phyloP scores from a whole-genome alignment of 2,113 vertebrate genomes.

The Anguilla rostrata region DNA sequence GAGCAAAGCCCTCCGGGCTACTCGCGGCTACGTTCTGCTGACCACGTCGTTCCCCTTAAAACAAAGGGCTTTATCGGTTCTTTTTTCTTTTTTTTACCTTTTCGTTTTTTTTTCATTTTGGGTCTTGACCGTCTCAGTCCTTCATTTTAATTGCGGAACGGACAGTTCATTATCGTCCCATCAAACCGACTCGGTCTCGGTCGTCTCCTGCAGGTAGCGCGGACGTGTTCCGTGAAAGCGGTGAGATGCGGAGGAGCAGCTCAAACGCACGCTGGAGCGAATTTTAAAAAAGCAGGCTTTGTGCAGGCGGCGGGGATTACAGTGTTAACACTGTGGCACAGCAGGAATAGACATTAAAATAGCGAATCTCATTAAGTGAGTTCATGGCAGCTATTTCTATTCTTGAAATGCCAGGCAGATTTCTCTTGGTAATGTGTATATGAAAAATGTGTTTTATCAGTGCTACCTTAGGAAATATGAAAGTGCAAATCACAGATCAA shows the following conservation, averaged over 20 bases:
- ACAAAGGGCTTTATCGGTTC: not conserved
- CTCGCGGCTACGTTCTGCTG: not conserved
- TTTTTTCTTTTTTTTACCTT: not conserved
- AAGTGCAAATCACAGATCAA: not conserved
- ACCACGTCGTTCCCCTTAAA: not conserved
- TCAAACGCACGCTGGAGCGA: not conserved
- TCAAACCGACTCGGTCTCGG: not conserved
- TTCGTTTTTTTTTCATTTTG: not conserved
- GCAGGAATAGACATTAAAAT: not conserved
- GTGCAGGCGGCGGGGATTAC: not conserved
- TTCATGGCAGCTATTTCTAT: not conserved
- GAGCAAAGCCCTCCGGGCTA: not conserved
- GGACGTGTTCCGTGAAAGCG: not conserved
- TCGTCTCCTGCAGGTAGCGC: not conserved
- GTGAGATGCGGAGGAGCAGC: not conserved
- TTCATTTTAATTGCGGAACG: slow-evolving; percentile 5
- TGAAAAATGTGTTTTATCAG: not conserved
- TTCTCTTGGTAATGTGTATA: not conserved
- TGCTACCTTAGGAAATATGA: not conserved
- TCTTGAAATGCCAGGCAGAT: not conserved
- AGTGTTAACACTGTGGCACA: not conserved
- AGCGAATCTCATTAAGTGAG: not conserved
- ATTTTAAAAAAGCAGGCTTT: not conserved
- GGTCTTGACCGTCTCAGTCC: not conserved
- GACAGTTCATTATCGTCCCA: not conserved